Evolutionary conservation across 2,888 invertebrate species (phyloP).

Genomic region (Spodoptera picta): DNA sequence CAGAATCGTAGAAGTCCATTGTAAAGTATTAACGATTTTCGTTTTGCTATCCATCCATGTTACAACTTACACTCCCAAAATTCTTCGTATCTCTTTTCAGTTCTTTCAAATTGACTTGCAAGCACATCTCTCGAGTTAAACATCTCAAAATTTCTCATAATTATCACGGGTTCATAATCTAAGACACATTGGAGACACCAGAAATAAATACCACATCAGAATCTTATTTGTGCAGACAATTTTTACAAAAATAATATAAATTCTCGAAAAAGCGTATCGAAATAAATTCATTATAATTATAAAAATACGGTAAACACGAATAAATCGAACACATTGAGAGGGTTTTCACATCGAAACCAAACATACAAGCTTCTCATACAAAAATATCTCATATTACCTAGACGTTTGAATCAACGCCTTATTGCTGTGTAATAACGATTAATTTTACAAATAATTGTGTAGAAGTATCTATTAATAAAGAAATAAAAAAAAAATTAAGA

Average conservation of each 20-base stretch:
- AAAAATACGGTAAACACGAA: constrained; percentile 28
- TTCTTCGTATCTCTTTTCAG: too few relatives aligned
- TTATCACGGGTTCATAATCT: constrained; percentile 10
- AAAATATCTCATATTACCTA: constrained; percentile 67
- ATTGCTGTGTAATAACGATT: constrained; percentile 62
- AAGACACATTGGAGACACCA: constrained; percentile 34
- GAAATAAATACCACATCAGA: constrained; percentile 1
- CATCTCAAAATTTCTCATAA: background rate
- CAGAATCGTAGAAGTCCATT: too few relatives aligned
- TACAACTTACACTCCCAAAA: too few relatives aligned
- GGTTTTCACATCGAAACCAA: constrained; percentile 51
- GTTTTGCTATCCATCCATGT: too few relatives aligned
- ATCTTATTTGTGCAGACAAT: constrained; percentile 49
- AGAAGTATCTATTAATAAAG: constrained; percentile 14
- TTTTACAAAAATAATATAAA: constrained; percentile 4
- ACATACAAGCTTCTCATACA: constrained; percentile 65
- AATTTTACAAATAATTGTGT: constrained; percentile 46
- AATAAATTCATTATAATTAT: constrained; percentile 17
- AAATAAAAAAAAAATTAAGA: constrained; percentile 30
- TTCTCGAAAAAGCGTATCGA: constrained; percentile 42
- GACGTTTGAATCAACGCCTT: constrained; percentile 54
- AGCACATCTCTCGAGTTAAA: background rate
- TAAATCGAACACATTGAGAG: constrained; percentile 50
- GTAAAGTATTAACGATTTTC: too few relatives aligned
- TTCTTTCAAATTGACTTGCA: constrained; percentile 11